Evolutionary conservation across 2,113 vertebrate genomes (phyloP), one percentile per base, ranked within the genome.

Genomic region (Cyanistes caeruleus): DNA sequence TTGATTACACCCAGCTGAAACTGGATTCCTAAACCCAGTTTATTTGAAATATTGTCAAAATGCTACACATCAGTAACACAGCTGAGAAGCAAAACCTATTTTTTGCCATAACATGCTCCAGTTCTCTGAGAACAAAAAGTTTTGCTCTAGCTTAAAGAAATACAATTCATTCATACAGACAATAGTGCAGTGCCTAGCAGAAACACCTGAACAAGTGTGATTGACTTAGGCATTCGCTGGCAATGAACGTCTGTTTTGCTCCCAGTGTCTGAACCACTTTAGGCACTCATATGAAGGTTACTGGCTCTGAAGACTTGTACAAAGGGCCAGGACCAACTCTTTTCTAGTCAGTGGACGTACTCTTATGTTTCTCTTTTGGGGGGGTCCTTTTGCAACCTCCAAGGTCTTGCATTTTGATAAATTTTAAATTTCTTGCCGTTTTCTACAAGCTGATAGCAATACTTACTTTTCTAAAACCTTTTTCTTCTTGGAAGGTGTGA

Each of bases 391-490:
- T 30, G 37, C 41, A 85, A 44, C 20, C 9, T 68, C 37, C 49
- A 51, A 18, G 76, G n/a, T 11, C 68, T 56, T 69, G 21, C 7
- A n/a, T 78, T 94, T 68, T 76, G 55, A 74, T 46, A 91, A 33
- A 11, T 22, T 21, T 86, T 70, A 58, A 10, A 69, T 77, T 15
- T 59, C 10, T 58, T 74, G 53, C 53, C 16, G 12, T 84, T 41
- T 92, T 60, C 67, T 63, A 43, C 21, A 53, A 75, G 41, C 16
- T 72, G 60, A 85, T 15, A 48, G 5, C 22, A 72, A 73, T 95
- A 98, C 99, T 98, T 98, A 99, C 99, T 99, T 99, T 97, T 99
- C 99, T 94, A 99, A 98, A 41, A 99, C 99, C 74, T 99, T 99
- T 98, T 99, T 99, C 97, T 98, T 99, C 97, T 99, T 99, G 43